Base-by-base conservation (phyloP, 1,140 invertebrate species). In the Hermatobates lingyangjiaoensis region DNA sequence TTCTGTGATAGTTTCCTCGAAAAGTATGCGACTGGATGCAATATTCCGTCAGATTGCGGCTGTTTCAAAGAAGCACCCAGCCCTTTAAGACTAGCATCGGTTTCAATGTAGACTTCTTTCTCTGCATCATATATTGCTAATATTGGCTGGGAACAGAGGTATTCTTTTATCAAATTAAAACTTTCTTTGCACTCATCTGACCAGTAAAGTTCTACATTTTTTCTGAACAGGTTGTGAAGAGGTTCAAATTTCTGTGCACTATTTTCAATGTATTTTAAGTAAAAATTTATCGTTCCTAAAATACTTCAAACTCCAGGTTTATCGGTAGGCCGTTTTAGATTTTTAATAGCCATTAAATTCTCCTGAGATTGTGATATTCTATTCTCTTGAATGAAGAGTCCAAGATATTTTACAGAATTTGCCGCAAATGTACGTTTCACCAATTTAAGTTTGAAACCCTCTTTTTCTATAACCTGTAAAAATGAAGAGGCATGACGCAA, bases 61-160 rank as follows among this genome's bases (percentile, higher is more conserved):
- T n/a, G n/a, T n/a, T n/a, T n/a, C n/a, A n/a, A n/a, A n/a, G n/a
- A n/a, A n/a, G n/a, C n/a, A n/a, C n/a, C n/a, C n/a, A n/a, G n/a
- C n/a, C n/a, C n/a, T n/a, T n/a, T 61, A 60, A 53, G 54, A 42
- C 34, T 55, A 4, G 65, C 63, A 56, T 66, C 63, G 49, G 63
- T 66, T 24, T 63, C 60, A 12, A 65, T 63, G 1, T 58, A 21
- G 2, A n/a, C n/a, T n/a, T n/a, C n/a, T n/a, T n/a, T n/a, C n/a
- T n/a, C n/a, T n/a, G n/a, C n/a, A n/a, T n/a, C n/a, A 63, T 59
- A 64, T 2, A 64, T 66, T 47, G 39, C 55, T 44, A 64, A 55
- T 34, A 64, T 51, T 39, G 62, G 61, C 56, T 62, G 47, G 26
- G 59, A 61, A 46, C 63, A 64, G 34, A 65, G 50, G 39, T 58